These are phyloP conservation scores for Priocnemis perturbator DNA, from an alignment of 2,888 invertebrate species.

Conservation along the genomic window DNA sequence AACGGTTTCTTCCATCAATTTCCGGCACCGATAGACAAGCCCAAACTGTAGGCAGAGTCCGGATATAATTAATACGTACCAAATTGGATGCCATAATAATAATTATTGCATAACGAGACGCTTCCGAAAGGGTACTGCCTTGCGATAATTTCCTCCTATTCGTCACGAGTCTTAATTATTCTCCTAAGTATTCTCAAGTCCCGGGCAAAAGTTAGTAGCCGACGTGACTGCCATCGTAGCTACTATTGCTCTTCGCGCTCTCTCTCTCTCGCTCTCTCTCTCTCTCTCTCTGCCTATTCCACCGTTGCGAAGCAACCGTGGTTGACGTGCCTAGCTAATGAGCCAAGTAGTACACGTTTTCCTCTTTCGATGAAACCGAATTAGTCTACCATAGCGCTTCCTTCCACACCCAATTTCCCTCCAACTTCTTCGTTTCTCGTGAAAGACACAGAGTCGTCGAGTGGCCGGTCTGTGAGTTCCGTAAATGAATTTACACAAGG, in stretches of 20 bases:
- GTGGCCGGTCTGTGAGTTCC: slow-evolving; percentile 29
- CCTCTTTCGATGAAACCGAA: slow-evolving; percentile 33
- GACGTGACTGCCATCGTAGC: slow-evolving; percentile 10
- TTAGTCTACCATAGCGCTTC: slow-evolving; percentile 22
- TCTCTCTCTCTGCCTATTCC: no score
- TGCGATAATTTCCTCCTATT: slow-evolving; percentile 19
- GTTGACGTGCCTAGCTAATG: slow-evolving; percentile 48
- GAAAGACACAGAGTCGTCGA: slow-evolving; percentile 31
- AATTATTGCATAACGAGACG: no score
- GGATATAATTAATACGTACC: no score
- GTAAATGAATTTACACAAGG: slow-evolving; percentile 46
- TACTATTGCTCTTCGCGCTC: slow-evolving; percentile 27
- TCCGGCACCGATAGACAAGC: no score
- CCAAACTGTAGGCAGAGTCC: no score
- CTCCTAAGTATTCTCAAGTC: slow-evolving; percentile 40
- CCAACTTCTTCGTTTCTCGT: slow-evolving; percentile 11
- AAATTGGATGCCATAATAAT: no score
- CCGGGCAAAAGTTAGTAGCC: slow-evolving; percentile 42
- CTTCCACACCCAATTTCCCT: neutral
- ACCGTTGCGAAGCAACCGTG: no score
- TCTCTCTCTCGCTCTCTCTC: neutral
- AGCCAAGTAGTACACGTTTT: slow-evolving; percentile 33
- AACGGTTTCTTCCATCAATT: no score
- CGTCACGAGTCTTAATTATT: slow-evolving; percentile 38
- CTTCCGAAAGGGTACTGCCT: slow-evolving; percentile 3